Conservation (phyloP, 1,140 invertebrate species). For the Maniola jurtina region DNA sequence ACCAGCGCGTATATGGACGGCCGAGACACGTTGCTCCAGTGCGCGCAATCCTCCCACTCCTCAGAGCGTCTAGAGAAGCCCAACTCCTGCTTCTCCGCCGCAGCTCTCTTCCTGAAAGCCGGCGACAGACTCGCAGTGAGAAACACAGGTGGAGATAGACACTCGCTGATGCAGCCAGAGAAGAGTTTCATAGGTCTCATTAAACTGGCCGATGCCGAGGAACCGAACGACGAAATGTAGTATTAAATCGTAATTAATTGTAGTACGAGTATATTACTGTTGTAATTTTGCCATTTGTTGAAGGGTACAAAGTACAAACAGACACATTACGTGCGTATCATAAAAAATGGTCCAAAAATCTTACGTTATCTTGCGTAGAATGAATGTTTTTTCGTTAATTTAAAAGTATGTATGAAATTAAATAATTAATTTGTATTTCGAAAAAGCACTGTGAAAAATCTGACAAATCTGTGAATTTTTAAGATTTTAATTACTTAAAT, state of each 20-base stretch:
- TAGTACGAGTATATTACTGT: slow-evolving; percentile 12
- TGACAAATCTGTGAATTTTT: too few species aligned
- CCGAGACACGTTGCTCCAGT: slow-evolving; percentile 62
- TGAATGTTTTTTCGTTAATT: too few species aligned
- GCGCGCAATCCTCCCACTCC: slow-evolving; percentile 62
- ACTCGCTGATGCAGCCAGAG: slow-evolving; percentile 84
- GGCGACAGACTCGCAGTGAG: slow-evolving; percentile 83
- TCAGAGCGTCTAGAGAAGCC: slow-evolving; percentile 68
- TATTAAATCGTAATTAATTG: background rate
- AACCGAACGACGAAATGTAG: slow-evolving; percentile 56
- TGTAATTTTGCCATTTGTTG: slow-evolving; percentile 6
- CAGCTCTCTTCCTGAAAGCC: slow-evolving; percentile 81
- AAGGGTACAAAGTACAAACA: background rate
- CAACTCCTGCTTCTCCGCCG: slow-evolving; percentile 87
- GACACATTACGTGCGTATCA: too few species aligned
- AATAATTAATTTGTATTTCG: too few species aligned
- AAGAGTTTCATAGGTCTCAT: slow-evolving; percentile 90
- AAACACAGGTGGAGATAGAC: slow-evolving; percentile 84
- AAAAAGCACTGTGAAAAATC: too few species aligned
- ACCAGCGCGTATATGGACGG: slow-evolving; percentile 54
- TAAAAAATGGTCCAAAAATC: too few species aligned
- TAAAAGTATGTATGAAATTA: too few species aligned
- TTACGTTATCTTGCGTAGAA: too few species aligned
- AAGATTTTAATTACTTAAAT: too few species aligned
- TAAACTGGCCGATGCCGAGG: slow-evolving; percentile 82